Conservation (phyloP, 2,113 vertebrate species). For the Lamprologus ornatipinnis region DNA sequence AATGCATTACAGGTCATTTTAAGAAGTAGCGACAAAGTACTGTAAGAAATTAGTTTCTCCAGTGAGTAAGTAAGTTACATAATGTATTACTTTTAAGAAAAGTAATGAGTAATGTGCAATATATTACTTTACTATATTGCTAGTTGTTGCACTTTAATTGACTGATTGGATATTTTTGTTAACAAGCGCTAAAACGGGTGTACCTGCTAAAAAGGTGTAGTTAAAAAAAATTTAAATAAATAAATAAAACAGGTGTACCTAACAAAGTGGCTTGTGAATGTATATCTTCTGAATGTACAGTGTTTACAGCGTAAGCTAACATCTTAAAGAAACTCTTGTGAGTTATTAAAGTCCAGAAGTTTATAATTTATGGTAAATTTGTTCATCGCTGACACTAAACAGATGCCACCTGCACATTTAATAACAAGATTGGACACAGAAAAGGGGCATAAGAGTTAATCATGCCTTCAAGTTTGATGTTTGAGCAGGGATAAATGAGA, state of each 20-base stretch:
- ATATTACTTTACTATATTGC: background rate
- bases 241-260: background rate
- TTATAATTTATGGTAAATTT: background rate
- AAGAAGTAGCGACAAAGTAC: background rate
- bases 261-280: background rate
- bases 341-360: background rate
- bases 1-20: background rate
- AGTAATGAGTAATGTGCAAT: background rate
- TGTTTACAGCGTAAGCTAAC: background rate
- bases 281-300: background rate
- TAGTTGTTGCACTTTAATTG: background rate
- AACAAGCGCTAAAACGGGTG: background rate
- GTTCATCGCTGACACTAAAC: background rate
- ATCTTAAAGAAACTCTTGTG: background rate
- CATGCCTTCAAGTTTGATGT: background rate
- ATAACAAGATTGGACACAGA: background rate
- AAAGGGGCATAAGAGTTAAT: background rate
- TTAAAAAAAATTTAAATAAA: background rate
- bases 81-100: background rate
- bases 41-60: background rate
- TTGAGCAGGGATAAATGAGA: background rate
- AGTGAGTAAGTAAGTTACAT: background rate
- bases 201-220: background rate
- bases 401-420: background rate
- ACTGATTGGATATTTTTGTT: background rate